Evolutionary conservation across 1,140 invertebrate species (phyloP).

Genomic region (Tribolium madens): DNA sequence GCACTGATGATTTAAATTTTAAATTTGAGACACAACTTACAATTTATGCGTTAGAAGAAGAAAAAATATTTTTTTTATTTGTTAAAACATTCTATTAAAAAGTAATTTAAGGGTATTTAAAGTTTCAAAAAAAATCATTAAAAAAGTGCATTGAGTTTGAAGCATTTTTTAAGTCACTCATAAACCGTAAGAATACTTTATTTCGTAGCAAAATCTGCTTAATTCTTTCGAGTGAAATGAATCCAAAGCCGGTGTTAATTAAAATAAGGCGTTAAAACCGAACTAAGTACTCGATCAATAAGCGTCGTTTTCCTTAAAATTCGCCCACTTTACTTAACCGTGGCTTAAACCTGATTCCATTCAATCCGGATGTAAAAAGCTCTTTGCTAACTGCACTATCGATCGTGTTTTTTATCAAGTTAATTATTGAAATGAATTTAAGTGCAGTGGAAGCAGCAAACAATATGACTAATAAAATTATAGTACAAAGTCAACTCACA

Average conservation of each 20-base stretch:
- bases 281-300: neutral
- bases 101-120: too few relatives aligned
- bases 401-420: constrained; percentile 7
- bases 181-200: neutral
- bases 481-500: constrained; percentile 33
- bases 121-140: too few relatives aligned
- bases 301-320: neutral
- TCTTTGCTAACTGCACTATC: constrained; percentile 17
- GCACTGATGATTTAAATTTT: too few relatives aligned
- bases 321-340: neutral
- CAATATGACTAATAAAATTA: constrained; percentile 37
- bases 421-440: constrained; percentile 40
- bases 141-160: too few relatives aligned
- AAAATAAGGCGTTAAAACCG: neutral
- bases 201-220: neutral
- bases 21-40: too few relatives aligned
- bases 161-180: neutral
- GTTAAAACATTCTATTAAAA: too few relatives aligned
- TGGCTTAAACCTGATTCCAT: neutral
- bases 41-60: too few relatives aligned
- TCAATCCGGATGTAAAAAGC: neutral
- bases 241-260: neutral
- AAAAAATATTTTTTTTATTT: too few relatives aligned
- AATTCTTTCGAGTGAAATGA: neutral
- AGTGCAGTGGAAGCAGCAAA: constrained; percentile 36